phyloP scores from a whole-genome alignment of 2,888 invertebrate genomes.

The Xiphydria camelus region DNA sequence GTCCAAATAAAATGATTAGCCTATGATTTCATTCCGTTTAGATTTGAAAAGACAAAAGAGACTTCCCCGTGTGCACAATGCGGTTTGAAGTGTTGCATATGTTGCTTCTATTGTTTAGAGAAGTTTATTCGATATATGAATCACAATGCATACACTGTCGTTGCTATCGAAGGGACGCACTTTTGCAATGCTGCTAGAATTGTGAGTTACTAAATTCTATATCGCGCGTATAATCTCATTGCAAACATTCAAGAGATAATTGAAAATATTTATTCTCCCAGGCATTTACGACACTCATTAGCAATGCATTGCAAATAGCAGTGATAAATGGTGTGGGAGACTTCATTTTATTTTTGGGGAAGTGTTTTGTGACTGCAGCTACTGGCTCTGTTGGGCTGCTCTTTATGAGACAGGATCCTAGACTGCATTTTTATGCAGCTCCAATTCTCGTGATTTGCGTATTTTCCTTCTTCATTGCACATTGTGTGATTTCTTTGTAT shows the following conservation, averaged over 20 bases:
- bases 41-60: conserved; percentile 69
- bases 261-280: conserved; percentile 53
- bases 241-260: conserved; percentile 8
- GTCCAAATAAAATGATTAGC: conserved; percentile 4
- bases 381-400: conserved; percentile 80
- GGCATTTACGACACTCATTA: conserved; percentile 85
- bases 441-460: conserved; percentile 84
- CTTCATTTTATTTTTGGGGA: conserved; percentile 88
- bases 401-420: conserved; percentile 72
- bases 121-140: conserved; percentile 90
- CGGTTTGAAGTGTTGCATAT: conserved; percentile 79
- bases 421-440: conserved; percentile 80
- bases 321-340: conserved; percentile 92
- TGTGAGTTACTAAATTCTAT: conserved; percentile 61
- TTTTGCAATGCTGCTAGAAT: conserved; percentile 90
- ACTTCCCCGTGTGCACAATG: conserved; percentile 77
- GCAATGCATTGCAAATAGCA: conserved; percentile 84
- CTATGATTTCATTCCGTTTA: conserved; percentile 49
- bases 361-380: conserved; percentile 79
- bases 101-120: conserved; percentile 89
- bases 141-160: conserved; percentile 93
- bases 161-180: conserved; percentile 87
- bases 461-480: conserved; percentile 90
- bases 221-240: background rate
- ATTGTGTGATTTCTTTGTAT: conserved; percentile 89